phyloP scores from a whole-genome alignment of 2,113 vertebrate species.

The Solenodon paradoxus region DNA sequence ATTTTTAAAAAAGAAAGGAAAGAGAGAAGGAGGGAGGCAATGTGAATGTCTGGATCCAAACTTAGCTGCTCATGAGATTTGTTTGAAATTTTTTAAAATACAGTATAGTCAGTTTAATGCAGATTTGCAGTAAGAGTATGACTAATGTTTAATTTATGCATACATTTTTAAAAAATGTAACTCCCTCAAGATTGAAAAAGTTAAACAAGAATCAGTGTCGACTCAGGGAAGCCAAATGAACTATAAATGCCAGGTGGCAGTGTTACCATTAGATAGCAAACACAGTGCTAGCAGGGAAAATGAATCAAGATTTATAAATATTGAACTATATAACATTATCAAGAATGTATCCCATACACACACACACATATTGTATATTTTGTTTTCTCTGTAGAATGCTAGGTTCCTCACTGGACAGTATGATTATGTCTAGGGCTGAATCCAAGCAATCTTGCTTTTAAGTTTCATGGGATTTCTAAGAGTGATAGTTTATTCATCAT shows the following conservation, averaged over 20 bases:
- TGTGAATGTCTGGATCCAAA: neutral
- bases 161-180: slow-evolving; percentile 33
- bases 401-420: neutral
- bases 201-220: neutral
- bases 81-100: neutral
- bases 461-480: neutral
- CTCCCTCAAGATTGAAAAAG: slow-evolving; percentile 14
- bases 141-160: slow-evolving; percentile 36
- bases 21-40: neutral
- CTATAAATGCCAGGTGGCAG: neutral
- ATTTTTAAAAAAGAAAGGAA: neutral
- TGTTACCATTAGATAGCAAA: neutral
- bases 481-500: neutral
- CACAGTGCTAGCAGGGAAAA: neutral
- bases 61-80: neutral
- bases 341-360: neutral
- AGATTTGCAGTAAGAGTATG: neutral
- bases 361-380: neutral
- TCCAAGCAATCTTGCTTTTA: neutral
- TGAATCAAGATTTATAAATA: neutral
- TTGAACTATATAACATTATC: neutral
- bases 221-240: neutral
- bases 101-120: neutral
- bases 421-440: neutral
- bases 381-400: neutral